These are phyloP conservation scores for Spheniscus mendiculus DNA, from an alignment of 2,113 vertebrate genomes.

Conservation along the genomic window DNA sequence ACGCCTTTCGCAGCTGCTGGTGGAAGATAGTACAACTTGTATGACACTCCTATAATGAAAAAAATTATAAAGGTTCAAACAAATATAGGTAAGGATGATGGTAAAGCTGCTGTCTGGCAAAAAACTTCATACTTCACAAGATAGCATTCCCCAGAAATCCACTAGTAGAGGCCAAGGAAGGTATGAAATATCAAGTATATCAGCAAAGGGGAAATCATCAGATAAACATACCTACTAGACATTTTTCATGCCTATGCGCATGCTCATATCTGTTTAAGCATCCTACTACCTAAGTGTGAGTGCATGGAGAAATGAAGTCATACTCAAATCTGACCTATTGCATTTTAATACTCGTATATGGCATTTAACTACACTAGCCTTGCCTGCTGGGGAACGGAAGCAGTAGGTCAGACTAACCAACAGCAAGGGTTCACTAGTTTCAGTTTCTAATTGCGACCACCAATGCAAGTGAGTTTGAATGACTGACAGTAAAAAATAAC, in stretches of 20 bases:
- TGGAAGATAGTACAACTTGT: background rate
- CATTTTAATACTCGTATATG: background rate
- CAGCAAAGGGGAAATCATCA: background rate
- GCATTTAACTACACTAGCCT: background rate
- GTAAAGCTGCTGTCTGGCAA: background rate
- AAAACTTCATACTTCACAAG: background rate
- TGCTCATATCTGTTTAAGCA: background rate
- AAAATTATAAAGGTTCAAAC: background rate
- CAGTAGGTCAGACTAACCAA: background rate
- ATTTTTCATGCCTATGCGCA: background rate
- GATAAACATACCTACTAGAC: background rate
- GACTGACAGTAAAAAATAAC: background rate
- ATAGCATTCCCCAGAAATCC: background rate
- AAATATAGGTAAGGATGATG: background rate
- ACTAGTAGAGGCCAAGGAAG: background rate
- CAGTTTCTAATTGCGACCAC: background rate
- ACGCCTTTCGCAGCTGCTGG: accelerated
- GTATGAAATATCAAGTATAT: background rate
- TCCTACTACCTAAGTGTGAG: background rate
- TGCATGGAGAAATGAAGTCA: background rate
- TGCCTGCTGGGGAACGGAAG: background rate
- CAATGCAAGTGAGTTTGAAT: background rate
- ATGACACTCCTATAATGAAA: background rate
- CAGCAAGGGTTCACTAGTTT: background rate
- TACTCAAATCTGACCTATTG: background rate